Conservation (phyloP, 2,113 vertebrate species). For the Rhinichthys klamathensis region DNA sequence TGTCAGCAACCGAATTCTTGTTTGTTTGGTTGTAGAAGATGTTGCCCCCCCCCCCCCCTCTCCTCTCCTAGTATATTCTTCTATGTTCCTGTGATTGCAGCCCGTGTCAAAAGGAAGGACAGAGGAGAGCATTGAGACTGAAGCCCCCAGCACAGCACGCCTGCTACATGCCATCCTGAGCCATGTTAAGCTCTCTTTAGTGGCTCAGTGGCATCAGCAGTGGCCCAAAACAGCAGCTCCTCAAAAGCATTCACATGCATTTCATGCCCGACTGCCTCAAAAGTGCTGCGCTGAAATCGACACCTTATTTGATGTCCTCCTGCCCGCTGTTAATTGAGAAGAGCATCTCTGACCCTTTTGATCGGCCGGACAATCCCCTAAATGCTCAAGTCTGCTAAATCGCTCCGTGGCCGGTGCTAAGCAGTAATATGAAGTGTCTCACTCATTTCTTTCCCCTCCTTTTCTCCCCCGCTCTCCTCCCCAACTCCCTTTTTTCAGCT, state of each 20-base stretch:
- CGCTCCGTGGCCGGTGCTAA: slow-evolving; percentile 85
- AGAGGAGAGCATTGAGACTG: not conserved
- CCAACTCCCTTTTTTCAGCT: slow-evolving; percentile 71
- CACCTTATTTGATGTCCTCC: slow-evolving; percentile 89
- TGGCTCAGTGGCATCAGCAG: slow-evolving; percentile 81
- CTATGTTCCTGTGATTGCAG: slow-evolving; percentile 9
- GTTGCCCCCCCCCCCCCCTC: no score
- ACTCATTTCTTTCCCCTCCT: slow-evolving; percentile 54
- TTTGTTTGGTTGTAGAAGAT: slow-evolving; percentile 20
- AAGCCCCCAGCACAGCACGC: not conserved
- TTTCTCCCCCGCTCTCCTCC: slow-evolving; percentile 61
- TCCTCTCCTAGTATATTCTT: slow-evolving; percentile 7
- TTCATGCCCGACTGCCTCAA: slow-evolving; percentile 86
- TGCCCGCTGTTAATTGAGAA: slow-evolving; percentile 90
- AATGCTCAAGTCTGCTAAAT: slow-evolving; percentile 90
- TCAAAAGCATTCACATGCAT: slow-evolving; percentile 88
- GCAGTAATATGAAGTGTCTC: slow-evolving; percentile 81
- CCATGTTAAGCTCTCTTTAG: slow-evolving; percentile 79
- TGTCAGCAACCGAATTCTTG: not conserved
- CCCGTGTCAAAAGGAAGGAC: slow-evolving; percentile 20
- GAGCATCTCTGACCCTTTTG: slow-evolving; percentile 88
- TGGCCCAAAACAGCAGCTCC: slow-evolving; percentile 80
- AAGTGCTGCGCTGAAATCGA: slow-evolving; percentile 89
- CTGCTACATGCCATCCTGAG: slow-evolving; percentile 7
- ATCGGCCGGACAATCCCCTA: slow-evolving; percentile 87